Evolutionary conservation across 2,113 vertebrate species (phyloP).

Genomic region (Psephotus haematonotus): DNA sequence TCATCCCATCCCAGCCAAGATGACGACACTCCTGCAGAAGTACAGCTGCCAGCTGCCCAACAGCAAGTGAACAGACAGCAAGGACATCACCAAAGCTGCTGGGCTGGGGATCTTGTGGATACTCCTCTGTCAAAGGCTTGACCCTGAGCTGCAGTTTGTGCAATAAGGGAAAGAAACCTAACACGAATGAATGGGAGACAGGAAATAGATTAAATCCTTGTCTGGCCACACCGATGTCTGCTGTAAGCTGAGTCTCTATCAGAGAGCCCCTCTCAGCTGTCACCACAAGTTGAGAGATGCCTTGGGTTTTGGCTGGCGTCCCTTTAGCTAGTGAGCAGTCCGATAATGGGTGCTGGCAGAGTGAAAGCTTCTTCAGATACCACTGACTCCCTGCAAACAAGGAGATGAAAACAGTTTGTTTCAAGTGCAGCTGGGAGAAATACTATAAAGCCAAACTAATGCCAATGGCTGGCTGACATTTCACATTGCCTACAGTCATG

Average conservation of each 20-base stretch:
- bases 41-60: background rate
- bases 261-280: slow-evolving; percentile 33
- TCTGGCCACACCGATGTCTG: slow-evolving; percentile 18
- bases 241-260: background rate
- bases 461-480: background rate
- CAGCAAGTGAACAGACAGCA: background rate
- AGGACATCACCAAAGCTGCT: background rate
- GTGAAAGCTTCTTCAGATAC: background rate
- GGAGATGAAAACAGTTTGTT: slow-evolving; percentile 35
- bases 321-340: slow-evolving; percentile 5
- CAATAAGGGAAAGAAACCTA: slow-evolving; percentile 3
- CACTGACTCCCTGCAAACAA: slow-evolving; percentile 5
- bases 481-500: background rate
- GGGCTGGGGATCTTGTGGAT: background rate
- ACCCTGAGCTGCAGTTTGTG: slow-evolving; percentile 6
- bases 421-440: slow-evolving; percentile 14
- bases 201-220: slow-evolving; percentile 28
- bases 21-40: background rate
- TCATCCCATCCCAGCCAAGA: background rate
- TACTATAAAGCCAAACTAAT: background rate
- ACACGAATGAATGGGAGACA: background rate
- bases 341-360: background rate
- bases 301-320: background rate
- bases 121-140: background rate
- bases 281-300: background rate